Percentiles rank a stretch among this genome's conserved stretches.
Evolutionary conservation across 2,888 invertebrate species (phyloP).

Genomic region (Aphelenchoides bicaudatus): DNA sequence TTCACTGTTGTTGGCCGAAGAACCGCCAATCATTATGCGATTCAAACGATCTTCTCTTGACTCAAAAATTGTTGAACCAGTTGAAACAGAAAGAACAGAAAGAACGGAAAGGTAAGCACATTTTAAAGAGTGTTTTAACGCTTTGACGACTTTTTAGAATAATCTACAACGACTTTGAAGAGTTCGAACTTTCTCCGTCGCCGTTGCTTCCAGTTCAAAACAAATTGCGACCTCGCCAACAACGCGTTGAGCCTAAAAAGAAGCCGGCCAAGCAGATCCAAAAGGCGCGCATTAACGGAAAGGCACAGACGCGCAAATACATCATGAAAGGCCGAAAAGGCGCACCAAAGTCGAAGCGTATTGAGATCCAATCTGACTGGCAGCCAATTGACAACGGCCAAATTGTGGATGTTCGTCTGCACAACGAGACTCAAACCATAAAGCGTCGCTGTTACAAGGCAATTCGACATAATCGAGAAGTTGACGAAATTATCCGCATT

Average conservation of each 20-base stretch:
- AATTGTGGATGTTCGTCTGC: not conserved
- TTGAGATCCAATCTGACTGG: slow-evolving; percentile 24
- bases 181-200: not conserved
- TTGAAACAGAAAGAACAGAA: not conserved
- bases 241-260: not conserved
- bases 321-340: slow-evolving; percentile 1
- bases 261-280: slow-evolving; percentile 12
- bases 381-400: slow-evolving; percentile 20
- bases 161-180: not conserved
- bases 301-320: not conserved
- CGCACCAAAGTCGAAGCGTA: not conserved
- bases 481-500: slow-evolving; percentile 27
- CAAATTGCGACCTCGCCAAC: slow-evolving; percentile 6
- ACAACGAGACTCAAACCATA: slow-evolving; percentile 10
- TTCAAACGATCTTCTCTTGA: too few species aligned
- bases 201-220: not conserved
- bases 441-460: slow-evolving; percentile 21
- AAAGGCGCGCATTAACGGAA: not conserved
- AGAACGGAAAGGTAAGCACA: not conserved
- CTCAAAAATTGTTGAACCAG: too few species aligned
- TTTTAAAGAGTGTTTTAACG: too few species aligned
- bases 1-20: not conserved
- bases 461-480: slow-evolving; percentile 22
- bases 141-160: too few species aligned
- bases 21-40: too few species aligned